A percentile compares a stretch with the other conserved stretches of the same genome.
These are phyloP conservation scores for Furcula furcula DNA, from an alignment of 2,888 invertebrate species.

Conservation along the genomic window DNA sequence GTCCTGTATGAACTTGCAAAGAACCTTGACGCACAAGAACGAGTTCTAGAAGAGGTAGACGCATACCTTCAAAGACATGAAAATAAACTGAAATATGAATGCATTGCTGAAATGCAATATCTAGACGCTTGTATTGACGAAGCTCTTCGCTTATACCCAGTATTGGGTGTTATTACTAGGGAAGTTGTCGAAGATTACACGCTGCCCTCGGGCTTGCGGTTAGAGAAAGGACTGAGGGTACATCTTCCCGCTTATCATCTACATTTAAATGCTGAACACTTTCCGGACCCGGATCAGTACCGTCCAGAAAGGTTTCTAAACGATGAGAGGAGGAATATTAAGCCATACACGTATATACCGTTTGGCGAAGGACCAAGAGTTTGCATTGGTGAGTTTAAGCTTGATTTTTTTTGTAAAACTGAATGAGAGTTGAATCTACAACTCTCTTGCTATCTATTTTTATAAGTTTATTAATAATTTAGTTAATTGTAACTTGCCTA, in stretches of 20 bases:
- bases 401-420: too few relatives aligned
- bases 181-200: slow-evolving; percentile 54
- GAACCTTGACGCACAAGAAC: slow-evolving; percentile 33
- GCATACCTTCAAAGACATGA: slow-evolving; percentile 33
- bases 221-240: slow-evolving; percentile 52
- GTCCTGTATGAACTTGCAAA: slow-evolving; percentile 51
- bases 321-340: slow-evolving; percentile 42
- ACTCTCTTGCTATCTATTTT: too few relatives aligned
- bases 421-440: too few relatives aligned
- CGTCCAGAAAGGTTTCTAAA: slow-evolving; percentile 55
- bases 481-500: too few relatives aligned
- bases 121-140: slow-evolving; percentile 51
- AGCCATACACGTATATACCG: slow-evolving; percentile 54
- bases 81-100: slow-evolving; percentile 40
- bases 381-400: slow-evolving; percentile 59
- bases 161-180: slow-evolving; percentile 45
- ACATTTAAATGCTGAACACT: slow-evolving; percentile 50
- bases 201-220: slow-evolving; percentile 43
- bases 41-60: slow-evolving; percentile 43
- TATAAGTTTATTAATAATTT: too few relatives aligned
- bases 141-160: slow-evolving; percentile 54
- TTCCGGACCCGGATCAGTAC: slow-evolving; percentile 52
- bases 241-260: slow-evolving; percentile 56
- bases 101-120: slow-evolving; percentile 40
- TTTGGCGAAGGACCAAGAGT: slow-evolving; percentile 64